A percentile compares a stretch with the other conserved stretches of the same genome.
Evolutionary conservation across 2,888 invertebrate genomes (phyloP).

Genomic region (Autographa gamma): DNA sequence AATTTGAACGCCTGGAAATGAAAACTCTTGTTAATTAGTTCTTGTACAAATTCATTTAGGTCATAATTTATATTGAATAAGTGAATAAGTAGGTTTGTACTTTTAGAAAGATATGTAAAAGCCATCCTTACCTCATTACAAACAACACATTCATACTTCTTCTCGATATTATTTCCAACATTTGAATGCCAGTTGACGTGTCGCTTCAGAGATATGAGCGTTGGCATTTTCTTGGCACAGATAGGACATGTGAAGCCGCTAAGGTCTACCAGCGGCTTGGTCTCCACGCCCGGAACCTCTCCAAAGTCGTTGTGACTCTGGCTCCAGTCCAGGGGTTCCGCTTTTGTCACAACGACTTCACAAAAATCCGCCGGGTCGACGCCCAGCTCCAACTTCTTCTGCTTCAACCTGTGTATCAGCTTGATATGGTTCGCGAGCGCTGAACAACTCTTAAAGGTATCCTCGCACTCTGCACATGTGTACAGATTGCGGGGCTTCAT

Average conservation of each 20-base stretch:
- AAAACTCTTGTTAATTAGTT: neutral
- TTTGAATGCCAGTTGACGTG: constrained; percentile 85
- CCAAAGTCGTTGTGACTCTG: constrained; percentile 86
- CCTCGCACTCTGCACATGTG: constrained; percentile 81
- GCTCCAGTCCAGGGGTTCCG: constrained; percentile 85
- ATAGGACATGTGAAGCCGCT: constrained; percentile 83
- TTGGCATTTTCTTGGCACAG: constrained; percentile 83
- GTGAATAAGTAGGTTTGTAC: no score
- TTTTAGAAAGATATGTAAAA: neutral
- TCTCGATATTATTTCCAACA: constrained; percentile 79
- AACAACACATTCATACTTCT: constrained; percentile 80
- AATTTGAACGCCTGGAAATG: constrained; percentile 81
- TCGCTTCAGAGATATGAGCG: constrained; percentile 80
- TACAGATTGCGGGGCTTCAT: constrained; percentile 84
- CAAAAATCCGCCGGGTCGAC: constrained; percentile 86
- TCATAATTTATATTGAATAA: no score
- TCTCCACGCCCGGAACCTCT: constrained; percentile 73
- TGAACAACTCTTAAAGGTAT: constrained; percentile 81
- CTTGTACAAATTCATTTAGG: no score
- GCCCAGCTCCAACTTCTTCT: constrained; percentile 61
- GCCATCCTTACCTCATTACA: constrained; percentile 80
- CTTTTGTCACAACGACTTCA: constrained; percentile 88
- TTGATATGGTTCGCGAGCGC: constrained; percentile 82
- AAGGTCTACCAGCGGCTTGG: constrained; percentile 67
- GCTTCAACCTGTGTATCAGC: constrained; percentile 77